Conservation (phyloP, 2,888 invertebrate species). For the Netelia virgata region DNA sequence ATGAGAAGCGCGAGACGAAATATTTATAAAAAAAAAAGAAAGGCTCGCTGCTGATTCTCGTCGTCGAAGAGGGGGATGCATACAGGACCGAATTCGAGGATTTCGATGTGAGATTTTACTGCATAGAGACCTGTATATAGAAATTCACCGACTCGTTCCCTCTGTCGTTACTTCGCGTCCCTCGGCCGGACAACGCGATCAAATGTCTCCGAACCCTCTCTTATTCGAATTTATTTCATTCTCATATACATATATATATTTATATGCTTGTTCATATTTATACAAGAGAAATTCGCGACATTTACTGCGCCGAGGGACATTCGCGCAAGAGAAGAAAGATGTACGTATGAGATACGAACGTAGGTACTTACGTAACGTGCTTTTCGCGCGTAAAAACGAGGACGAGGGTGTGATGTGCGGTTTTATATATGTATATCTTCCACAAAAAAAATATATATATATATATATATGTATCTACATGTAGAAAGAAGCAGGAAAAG, state of each 20-base stretch:
- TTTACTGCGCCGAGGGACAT: constrained; percentile 57
- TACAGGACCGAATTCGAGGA: constrained; percentile 20
- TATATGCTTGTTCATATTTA: constrained; percentile 58
- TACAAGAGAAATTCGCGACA: constrained; percentile 57
- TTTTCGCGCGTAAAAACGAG: constrained; percentile 47
- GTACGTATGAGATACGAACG: constrained; percentile 52
- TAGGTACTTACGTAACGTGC: constrained; percentile 55
- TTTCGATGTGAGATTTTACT: constrained; percentile 8
- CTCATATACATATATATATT: neutral
- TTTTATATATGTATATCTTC: constrained; percentile 27
- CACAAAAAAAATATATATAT: neutral
- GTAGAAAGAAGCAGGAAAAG: constrained; percentile 29
- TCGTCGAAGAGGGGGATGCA: neutral
- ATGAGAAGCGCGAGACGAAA: constrained; percentile 61
- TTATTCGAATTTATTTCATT: constrained; percentile 13
- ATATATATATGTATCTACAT: neutral
- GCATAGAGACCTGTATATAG: constrained; percentile 5
- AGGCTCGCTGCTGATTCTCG: constrained; percentile 21
- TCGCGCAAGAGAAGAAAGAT: constrained; percentile 57
- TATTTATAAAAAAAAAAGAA: constrained; percentile 51
- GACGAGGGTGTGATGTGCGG: constrained; percentile 30
- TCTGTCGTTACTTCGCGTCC: neutral
- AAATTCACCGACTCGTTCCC: neutral
- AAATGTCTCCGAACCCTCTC: constrained; percentile 1
- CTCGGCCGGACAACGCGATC: constrained; percentile 37